Percentiles rank a stretch among this genome's conserved stretches.
These are phyloP conservation scores for Leiothrix lutea DNA, from an alignment of 2,113 vertebrate species.

Conservation along the genomic window DNA sequence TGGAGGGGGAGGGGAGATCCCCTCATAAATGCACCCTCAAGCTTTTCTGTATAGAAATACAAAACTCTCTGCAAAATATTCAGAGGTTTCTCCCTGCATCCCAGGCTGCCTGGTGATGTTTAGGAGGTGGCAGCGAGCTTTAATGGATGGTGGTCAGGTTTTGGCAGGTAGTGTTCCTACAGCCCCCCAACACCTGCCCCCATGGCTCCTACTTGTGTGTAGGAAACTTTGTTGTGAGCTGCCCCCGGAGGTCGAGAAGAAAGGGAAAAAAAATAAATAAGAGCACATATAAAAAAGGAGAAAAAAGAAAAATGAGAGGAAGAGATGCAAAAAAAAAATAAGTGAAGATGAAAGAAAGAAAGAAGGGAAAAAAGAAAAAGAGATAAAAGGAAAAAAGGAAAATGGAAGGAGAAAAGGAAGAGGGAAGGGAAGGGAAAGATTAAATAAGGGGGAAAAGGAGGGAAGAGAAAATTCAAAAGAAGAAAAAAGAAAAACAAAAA, in stretches of 20 bases:
- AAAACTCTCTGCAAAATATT: not conserved
- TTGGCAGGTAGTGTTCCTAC: not conserved
- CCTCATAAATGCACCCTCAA: not conserved
- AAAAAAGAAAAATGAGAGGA: not conserved
- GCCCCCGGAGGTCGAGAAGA: not conserved
- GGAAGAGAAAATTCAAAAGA: not conserved
- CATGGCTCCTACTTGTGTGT: fast-evolving
- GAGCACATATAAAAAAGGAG: not conserved
- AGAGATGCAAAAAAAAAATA: not conserved
- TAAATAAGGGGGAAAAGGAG: too few species aligned
- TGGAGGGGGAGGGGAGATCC: fast-evolving
- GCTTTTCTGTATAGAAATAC: not conserved
- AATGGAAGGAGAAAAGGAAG: too few species aligned
- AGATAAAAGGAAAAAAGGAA: too few species aligned
- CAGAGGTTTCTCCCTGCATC: not conserved
- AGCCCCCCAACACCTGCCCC: not conserved
- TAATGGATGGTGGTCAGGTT: not conserved
- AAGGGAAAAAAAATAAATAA: not conserved
- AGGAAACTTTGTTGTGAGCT: not conserved
- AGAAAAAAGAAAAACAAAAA: not conserved
- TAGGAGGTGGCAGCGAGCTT: not conserved
- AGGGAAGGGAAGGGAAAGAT: too few species aligned
- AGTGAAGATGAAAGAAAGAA: not conserved
- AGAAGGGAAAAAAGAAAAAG: not conserved
- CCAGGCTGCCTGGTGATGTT: not conserved